A percentile compares a stretch with the other conserved stretches of the same genome.
phyloP scores from a whole-genome alignment of 2,888 invertebrate genomes.

The Periphyllus acericola region DNA sequence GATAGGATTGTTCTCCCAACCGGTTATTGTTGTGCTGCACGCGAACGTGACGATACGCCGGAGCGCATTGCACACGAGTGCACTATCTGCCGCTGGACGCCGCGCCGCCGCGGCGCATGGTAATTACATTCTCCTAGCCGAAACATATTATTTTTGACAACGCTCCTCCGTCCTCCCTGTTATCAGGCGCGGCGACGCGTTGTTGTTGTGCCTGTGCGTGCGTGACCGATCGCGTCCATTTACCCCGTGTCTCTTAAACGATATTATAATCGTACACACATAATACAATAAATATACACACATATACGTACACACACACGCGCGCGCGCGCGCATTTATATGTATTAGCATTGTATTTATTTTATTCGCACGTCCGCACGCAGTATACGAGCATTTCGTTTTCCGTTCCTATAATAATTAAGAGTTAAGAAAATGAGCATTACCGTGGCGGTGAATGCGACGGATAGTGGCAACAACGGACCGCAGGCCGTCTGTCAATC shows the following conservation, averaged over 20 bases:
- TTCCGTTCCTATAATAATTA: background rate
- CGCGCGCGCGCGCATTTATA: background rate
- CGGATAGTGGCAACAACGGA: slow-evolving; percentile 24
- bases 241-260: slow-evolving; percentile 40
- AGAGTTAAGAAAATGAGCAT: slow-evolving; percentile 50
- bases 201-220: slow-evolving; percentile 60
- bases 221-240: slow-evolving; percentile 61
- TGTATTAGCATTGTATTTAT: background rate
- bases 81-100: background rate
- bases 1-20: background rate
- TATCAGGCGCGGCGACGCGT: slow-evolving; percentile 52
- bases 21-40: background rate
- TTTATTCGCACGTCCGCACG: background rate
- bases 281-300: background rate
- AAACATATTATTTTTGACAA: slow-evolving; percentile 18
- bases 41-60: background rate
- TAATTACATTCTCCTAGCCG: background rate
- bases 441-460: slow-evolving; percentile 47
- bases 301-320: background rate
- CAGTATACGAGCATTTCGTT: background rate
- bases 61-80: background rate
- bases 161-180: slow-evolving; percentile 28
- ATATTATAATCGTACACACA: slow-evolving; percentile 24
- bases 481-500: slow-evolving; percentile 29
- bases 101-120: background rate